Evolutionary conservation across 2,113 vertebrate genomes (phyloP), one percentile per base, ranked within the genome.

Genomic region (Myiozetetes cayanensis): DNA sequence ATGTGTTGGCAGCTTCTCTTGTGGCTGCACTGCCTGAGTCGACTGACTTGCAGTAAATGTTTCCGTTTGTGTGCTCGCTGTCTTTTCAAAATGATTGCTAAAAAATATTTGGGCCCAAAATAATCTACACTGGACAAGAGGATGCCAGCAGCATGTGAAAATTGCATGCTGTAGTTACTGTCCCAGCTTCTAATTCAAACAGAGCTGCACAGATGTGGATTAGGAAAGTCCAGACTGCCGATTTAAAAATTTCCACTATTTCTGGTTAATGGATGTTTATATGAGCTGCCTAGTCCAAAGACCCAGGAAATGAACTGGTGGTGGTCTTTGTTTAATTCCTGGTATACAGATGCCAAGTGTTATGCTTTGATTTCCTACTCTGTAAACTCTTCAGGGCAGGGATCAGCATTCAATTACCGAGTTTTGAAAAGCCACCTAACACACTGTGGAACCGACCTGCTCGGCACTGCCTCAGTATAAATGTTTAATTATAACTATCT

Each of bases 401-500:
- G 95, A 92, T 96, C 95, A 92, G 89, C 93, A 37, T 93, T 94
- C 88, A 88, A 8, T 96, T 96, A 94, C 95, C 8, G 15, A 92
- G 80, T 97, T 96, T 94, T 78, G 95, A 95, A 95, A 96, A 95
- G 88, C 66, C 91, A 91, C 81, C 85, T 95, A 93, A 81, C 90
- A 92, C 76, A 84, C 21, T 78, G 90, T 93, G 78, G 92, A 90
- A 46, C 88, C 72, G 31, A 97, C 92, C 90, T 95, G 83, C 82
- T 84, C 76, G 12, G 83, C 85, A 78, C 79, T 86, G 68, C 85
- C 76, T 94, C 72, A 56, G 28, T 84, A 96, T 96, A 93, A 97
- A 96, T 96, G 90, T 96, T 97, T 96, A 95, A 97, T 96, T 94
- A 46, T 65, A 90, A 95, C 93, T 96, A 94, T 96, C 95, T 91